Evolutionary conservation across 2,797 vertebrate genomes (phyloP).

Genomic region (Gymnoscopelus braueri): DNA sequence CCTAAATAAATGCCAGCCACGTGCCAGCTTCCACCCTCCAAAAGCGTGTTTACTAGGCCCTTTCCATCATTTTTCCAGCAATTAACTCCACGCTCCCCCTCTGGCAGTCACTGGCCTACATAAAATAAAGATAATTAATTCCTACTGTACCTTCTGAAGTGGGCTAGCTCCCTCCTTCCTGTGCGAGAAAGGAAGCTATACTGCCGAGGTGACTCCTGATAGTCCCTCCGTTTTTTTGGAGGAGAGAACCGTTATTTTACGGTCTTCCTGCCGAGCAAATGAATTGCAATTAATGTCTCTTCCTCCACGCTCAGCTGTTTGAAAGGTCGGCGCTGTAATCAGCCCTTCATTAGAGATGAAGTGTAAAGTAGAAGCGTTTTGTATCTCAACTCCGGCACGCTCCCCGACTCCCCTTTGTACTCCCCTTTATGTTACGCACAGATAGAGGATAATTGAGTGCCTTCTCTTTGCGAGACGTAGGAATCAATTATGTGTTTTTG

Average conservation of each 20-base stretch:
- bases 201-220: slow-evolving; percentile 58
- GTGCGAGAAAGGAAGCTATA: slow-evolving; percentile 44
- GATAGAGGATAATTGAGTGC: slow-evolving; percentile 73
- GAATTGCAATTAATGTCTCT: slow-evolving; percentile 70
- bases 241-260: slow-evolving; percentile 71
- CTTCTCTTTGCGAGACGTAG: slow-evolving; percentile 60
- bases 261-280: slow-evolving; percentile 56
- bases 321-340: slow-evolving; percentile 73
- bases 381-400: slow-evolving; percentile 64
- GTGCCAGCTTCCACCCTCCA: slow-evolving; percentile 50
- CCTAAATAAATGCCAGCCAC: slow-evolving; percentile 55
- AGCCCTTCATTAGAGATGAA: slow-evolving; percentile 71
- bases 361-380: slow-evolving; percentile 64
- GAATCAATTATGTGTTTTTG: slow-evolving; percentile 74
- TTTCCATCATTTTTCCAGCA: slow-evolving; percentile 73
- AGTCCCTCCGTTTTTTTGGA: slow-evolving; percentile 68
- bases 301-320: slow-evolving; percentile 50
- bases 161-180: slow-evolving; percentile 31
- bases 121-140: slow-evolving; percentile 79
- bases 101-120: slow-evolving; percentile 80
- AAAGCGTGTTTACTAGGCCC: slow-evolving; percentile 71
- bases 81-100: slow-evolving; percentile 80
- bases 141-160: slow-evolving; percentile 61
- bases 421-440: slow-evolving; percentile 61
- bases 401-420: slow-evolving; percentile 59